Percentiles rank a stretch among this genome's conserved stretches.
phyloP scores from a whole-genome alignment of 37 sponge, comb jelly and placozoan genomes.

The Eunapius fragilis region DNA sequence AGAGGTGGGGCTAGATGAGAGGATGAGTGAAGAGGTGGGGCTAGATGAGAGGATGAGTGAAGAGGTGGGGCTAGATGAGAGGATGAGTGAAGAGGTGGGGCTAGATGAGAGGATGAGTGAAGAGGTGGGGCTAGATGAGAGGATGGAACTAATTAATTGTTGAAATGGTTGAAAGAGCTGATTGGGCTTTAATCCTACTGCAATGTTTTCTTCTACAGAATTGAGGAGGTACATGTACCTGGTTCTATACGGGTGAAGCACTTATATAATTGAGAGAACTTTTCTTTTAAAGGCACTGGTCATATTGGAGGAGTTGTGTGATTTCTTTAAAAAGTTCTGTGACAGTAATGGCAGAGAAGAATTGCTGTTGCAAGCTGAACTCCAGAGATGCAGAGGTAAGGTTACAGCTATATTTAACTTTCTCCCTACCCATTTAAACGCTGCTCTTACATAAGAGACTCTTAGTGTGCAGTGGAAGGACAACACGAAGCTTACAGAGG shows the following conservation, averaged over 20 bases:
- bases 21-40: too few species aligned
- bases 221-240: background rate
- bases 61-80: too few species aligned
- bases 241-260: background rate
- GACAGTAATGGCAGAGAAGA: background rate
- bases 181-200: background rate
- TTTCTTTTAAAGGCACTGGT: background rate
- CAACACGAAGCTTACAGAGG: slow-evolving; percentile 40
- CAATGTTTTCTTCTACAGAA: background rate
- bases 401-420: background rate
- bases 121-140: too few species aligned
- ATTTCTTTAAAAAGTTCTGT: background rate
- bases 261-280: background rate
- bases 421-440: background rate
- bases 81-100: too few species aligned
- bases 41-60: too few species aligned
- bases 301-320: background rate
- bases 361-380: background rate
- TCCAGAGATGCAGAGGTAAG: background rate
- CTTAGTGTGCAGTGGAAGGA: slow-evolving; percentile 32
- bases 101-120: too few species aligned
- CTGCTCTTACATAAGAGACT: background rate
- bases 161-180: background rate
- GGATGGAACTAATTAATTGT: background rate
- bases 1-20: too few species aligned